Evolutionary conservation across 2,113 vertebrate genomes (phyloP), one percentile per base, ranked within the genome.

Genomic region (Coryphaenoides rupestris): DNA sequence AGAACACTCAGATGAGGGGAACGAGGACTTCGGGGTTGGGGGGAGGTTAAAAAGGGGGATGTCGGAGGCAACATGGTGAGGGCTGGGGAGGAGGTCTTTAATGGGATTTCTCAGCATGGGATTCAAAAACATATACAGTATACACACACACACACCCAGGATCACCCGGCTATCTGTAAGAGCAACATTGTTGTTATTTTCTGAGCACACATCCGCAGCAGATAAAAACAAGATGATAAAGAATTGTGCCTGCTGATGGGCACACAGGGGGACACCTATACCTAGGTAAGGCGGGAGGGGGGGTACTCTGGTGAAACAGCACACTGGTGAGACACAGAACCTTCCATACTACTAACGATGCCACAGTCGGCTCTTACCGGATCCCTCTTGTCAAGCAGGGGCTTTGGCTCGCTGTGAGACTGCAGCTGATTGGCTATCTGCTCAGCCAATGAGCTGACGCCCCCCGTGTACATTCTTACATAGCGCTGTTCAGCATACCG

Each of bases 401-500:
- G 88, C 91, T 92, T 93, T 86, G 93, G 90, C 3, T 90, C 89
- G 66, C 94, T 93, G 89, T 93, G 94, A 87, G 92, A 91, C 82
- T 95, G 93, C 90, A 98, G 94, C 93, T 95, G 95, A 95, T 73
- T 93, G 93, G 93, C 93, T 96, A 98, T 91, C 89, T 99, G 96
- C 84, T 95, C 93, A 92, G 96, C 90, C 94, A 98, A 87, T 78
- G 92, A 96, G 94, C 92, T 94, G 91, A 98, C 95, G 77, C 94
- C 96, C 72, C 95, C 95, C 62, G 95, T 96, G 91, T 96, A 96
- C 95, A 96, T 95, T 94, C 93, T 95, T 89, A 96, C 91, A 88
- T 91, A 97, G 85, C 90, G 93, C 96, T 98, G 93, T 67, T 69
- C 80, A 85, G 75, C 77, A 65, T 80, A 66, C 66, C 17, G 16